Evolutionary conservation across 1,140 invertebrate genomes (phyloP).

Genomic region (Polypedilum vanderplanki): DNA sequence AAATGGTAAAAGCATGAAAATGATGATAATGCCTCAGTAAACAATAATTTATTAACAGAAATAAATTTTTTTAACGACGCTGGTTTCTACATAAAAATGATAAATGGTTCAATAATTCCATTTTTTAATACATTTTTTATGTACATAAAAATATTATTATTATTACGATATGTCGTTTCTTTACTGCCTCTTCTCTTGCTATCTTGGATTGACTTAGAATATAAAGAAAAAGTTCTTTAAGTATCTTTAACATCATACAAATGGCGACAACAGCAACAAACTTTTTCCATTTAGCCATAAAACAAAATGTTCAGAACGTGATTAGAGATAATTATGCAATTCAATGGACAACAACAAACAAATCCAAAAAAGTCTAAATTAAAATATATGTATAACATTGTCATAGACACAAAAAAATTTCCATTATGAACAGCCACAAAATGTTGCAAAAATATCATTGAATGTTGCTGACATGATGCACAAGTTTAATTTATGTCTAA

Average conservation of each 20-base stretch:
- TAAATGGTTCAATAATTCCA: conserved; percentile 21
- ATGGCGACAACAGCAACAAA: too few species aligned
- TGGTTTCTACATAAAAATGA: conserved; percentile 27
- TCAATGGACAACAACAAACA: too few species aligned
- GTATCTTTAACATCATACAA: too few species aligned
- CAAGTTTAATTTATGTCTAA: conserved; percentile 21
- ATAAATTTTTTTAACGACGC: conserved; percentile 27
- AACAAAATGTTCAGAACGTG: too few species aligned
- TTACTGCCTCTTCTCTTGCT: not conserved
- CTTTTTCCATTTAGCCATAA: too few species aligned
- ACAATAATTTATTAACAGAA: conserved; percentile 28
- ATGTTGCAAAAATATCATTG: not conserved
- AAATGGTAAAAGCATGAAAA: not conserved
- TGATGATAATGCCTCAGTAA: conserved; percentile 22
- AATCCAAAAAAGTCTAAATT: too few species aligned
- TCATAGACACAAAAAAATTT: not conserved
- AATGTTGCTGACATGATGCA: conserved; percentile 24
- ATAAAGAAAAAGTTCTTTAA: too few species aligned
- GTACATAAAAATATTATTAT: conserved; percentile 22
- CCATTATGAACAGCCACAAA: not conserved
- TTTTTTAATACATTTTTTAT: conserved; percentile 25
- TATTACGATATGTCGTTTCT: not conserved
- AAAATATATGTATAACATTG: too few species aligned
- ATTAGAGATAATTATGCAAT: too few species aligned
- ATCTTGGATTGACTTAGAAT: too few species aligned